Conservation (phyloP, 2,888 invertebrate species). For the Brenthis ino region DNA sequence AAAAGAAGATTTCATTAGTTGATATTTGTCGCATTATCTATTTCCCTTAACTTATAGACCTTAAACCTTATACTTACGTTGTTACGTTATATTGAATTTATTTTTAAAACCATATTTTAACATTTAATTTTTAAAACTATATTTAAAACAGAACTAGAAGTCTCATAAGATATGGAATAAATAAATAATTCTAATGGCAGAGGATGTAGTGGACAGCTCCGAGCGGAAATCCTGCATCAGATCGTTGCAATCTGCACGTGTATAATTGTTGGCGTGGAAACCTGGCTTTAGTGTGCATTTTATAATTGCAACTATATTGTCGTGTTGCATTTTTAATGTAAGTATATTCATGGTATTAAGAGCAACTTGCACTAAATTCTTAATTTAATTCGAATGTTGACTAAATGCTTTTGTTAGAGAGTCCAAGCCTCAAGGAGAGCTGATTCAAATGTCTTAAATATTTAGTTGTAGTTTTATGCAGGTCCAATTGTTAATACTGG, state of each 20-base stretch:
- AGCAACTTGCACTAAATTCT: no score
- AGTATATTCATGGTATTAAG: background rate
- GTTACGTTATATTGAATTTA: background rate
- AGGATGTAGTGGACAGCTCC: conserved; percentile 40
- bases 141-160: conserved; percentile 31
- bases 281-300: conserved; percentile 19
- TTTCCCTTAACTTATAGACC: no score
- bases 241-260: conserved; percentile 42
- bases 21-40: no score
- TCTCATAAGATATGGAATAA: conserved; percentile 53
- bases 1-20: no score
- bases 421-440: no score
- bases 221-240: conserved; percentile 48
- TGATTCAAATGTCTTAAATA: no score
- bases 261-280: conserved; percentile 40
- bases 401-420: no score
- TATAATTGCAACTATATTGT: background rate
- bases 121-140: background rate
- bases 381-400: no score
- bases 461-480: no score
- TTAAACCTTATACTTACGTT: no score
- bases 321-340: no score
- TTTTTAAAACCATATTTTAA: background rate
- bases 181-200: conserved; percentile 32
- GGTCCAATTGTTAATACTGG: no score